A percentile compares a stretch with the other conserved stretches of the same genome.
Evolutionary conservation across 2,888 invertebrate species (phyloP).

Genomic region (Conchocele bisecta): DNA sequence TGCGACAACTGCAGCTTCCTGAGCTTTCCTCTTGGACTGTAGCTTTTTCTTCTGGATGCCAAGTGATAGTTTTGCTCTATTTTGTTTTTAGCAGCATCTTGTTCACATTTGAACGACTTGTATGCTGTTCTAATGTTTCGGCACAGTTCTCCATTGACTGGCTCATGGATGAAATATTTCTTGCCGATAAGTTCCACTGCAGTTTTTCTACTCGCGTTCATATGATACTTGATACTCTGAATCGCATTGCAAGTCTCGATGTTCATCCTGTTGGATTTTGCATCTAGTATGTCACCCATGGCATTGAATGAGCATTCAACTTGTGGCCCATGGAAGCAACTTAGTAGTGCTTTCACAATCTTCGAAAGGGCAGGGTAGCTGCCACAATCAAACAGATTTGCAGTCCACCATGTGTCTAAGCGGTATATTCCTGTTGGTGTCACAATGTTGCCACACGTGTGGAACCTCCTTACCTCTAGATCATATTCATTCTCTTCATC

Average conservation of each 20-base stretch:
- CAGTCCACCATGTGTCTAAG: slow-evolving; percentile 44
- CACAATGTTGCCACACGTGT: slow-evolving; percentile 5
- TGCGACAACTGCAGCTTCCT: no score
- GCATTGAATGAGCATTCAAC: slow-evolving; percentile 58
- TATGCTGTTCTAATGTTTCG: slow-evolving; percentile 27
- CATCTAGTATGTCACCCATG: slow-evolving; percentile 58
- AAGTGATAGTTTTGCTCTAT: neutral
- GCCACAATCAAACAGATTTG: neutral
- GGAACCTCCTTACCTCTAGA: slow-evolving; percentile 20
- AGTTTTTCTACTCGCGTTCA: slow-evolving; percentile 37
- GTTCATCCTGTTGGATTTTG: slow-evolving; percentile 36
- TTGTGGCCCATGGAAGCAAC: slow-evolving; percentile 57
- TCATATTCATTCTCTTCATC: slow-evolving; percentile 9
- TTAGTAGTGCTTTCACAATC: slow-evolving; percentile 32
- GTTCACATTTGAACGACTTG: neutral
- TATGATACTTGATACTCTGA: slow-evolving; percentile 53
- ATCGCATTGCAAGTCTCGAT: slow-evolving; percentile 45
- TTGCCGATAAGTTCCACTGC: slow-evolving; percentile 30
- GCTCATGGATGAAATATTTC: slow-evolving; percentile 33
- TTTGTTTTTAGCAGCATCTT: slow-evolving; percentile 6
- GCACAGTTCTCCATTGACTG: slow-evolving; percentile 12
- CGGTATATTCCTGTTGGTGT: neutral
- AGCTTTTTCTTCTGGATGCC: neutral
- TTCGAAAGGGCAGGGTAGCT: slow-evolving; percentile 35
- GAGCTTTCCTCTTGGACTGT: neutral